Evolutionary conservation across 30 jellyfish, hydroid and myxozoan genomes (phyloP).

Genomic region (Aurelia coerulea): DNA sequence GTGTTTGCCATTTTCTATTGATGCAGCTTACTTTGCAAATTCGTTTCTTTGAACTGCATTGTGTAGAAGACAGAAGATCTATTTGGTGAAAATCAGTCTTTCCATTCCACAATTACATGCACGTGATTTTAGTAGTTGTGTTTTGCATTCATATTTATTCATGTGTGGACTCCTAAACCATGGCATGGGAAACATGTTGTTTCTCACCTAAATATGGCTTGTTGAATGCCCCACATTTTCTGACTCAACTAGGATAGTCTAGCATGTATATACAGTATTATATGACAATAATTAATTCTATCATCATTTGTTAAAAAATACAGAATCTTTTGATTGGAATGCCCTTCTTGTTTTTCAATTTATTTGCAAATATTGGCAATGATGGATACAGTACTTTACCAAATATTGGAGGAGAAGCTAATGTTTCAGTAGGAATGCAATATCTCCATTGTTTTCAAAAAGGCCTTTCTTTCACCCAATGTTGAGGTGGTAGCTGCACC

Average conservation of each 20-base stretch:
- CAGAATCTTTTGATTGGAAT: background rate
- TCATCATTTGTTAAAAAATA: too few relatives aligned
- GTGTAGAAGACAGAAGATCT: conserved; percentile 19
- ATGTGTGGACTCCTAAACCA: too few relatives aligned
- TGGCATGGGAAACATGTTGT: conserved; percentile 17
- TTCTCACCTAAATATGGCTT: too few relatives aligned
- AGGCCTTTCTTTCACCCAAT: conserved; percentile 2
- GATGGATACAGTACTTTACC: too few relatives aligned
- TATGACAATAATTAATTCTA: background rate
- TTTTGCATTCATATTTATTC: too few relatives aligned
- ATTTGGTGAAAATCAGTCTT: conserved; percentile 2
- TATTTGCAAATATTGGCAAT: too few relatives aligned
- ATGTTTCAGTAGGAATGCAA: conserved; percentile 4
- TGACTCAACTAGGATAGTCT: too few relatives aligned
- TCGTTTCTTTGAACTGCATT: background rate
- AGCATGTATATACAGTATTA: too few relatives aligned
- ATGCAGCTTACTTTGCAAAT: conserved; percentile 11
- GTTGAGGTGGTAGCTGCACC: conserved; percentile 13
- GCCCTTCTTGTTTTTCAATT: conserved; percentile 4
- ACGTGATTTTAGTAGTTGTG: too few relatives aligned
- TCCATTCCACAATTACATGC: too few relatives aligned
- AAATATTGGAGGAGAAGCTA: background rate
- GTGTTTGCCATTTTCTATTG: too few relatives aligned
- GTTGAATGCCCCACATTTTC: too few relatives aligned
- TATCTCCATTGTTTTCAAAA: background rate